Evolutionary conservation across 2,888 invertebrate species (phyloP).

Genomic region (Penaeus monodon): DNA sequence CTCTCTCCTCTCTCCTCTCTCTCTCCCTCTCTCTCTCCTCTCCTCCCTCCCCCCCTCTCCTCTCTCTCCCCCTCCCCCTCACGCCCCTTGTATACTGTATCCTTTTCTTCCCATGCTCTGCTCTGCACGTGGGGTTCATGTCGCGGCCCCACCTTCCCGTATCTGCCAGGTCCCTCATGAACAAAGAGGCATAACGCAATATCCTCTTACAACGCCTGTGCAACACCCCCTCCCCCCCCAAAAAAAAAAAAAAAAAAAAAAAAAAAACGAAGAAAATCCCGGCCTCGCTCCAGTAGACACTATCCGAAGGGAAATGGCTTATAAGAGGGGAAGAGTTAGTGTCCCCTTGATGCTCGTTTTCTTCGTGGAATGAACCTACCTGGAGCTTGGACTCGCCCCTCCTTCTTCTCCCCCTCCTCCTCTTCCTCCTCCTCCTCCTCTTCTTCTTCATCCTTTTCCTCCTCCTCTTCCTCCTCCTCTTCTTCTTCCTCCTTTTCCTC

Average conservation of each 20-base stretch:
- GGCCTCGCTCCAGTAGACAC: constrained; percentile 35
- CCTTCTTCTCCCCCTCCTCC: background rate
- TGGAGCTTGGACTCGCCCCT: background rate
- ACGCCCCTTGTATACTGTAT: no score
- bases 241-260: constrained; percentile 24
- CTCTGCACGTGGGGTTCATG: no score
- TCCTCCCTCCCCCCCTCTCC: no score
- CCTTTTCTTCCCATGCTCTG: no score
- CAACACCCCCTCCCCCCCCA: background rate
- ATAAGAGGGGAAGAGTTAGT: constrained; percentile 52
- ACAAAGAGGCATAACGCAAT: no score
- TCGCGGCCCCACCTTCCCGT: no score
- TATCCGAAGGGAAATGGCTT: constrained; percentile 46
- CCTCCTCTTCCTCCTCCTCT: background rate
- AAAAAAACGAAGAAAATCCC: background rate
- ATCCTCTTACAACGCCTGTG: no score
- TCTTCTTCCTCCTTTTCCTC: no score
- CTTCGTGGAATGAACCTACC: constrained; percentile 47
- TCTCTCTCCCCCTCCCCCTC: no score
- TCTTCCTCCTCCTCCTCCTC: background rate
- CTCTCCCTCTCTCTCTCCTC: background rate
- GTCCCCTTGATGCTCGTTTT: constrained; percentile 44
- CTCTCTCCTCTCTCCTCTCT: background rate
- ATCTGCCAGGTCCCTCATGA: no score
- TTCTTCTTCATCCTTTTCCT: background rate